phyloP scores from a whole-genome alignment of 2,888 invertebrate genomes.

The Cosmorhoe ocellata region DNA sequence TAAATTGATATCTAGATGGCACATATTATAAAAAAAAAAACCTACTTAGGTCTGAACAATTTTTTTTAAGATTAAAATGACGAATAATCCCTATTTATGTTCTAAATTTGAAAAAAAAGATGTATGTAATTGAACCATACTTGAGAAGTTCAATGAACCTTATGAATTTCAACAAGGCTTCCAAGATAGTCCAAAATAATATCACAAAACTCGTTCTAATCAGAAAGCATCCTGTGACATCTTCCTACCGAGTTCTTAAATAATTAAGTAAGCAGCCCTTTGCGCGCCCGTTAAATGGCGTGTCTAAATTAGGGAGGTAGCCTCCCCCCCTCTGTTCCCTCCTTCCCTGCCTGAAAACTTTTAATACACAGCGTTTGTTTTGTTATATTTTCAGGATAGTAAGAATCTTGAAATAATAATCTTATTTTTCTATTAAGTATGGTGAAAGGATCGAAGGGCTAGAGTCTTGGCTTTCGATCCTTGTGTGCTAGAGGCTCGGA shows the following conservation, averaged over 20 bases:
- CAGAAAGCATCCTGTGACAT: conserved; percentile 46
- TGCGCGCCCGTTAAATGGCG: conserved; percentile 74
- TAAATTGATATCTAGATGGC: no score
- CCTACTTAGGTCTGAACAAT: no score
- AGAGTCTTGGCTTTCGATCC: no score
- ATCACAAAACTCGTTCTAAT: conserved; percentile 23
- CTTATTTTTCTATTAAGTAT: no score
- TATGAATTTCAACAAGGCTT: conserved; percentile 1
- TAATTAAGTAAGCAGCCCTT: conserved; percentile 75
- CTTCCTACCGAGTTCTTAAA: conserved; percentile 47
- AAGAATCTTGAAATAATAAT: no score
- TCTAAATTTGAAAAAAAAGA: no score
- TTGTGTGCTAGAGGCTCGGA: no score
- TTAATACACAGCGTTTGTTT: conserved; percentile 65
- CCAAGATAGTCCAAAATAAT: conserved; percentile 18
- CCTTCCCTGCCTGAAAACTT: conserved; percentile 53
- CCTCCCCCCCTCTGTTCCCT: conserved; percentile 39
- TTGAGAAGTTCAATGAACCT: neutral
- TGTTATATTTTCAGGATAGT: conserved; percentile 4
- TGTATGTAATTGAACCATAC: no score
- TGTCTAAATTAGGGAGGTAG: conserved; percentile 74
- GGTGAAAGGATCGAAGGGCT: no score
- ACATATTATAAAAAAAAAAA: no score
- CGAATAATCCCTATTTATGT: no score
- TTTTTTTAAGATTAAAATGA: no score